These are phyloP conservation scores for Crematogaster levior DNA, from an alignment of 2,888 invertebrate species.

Conservation along the genomic window DNA sequence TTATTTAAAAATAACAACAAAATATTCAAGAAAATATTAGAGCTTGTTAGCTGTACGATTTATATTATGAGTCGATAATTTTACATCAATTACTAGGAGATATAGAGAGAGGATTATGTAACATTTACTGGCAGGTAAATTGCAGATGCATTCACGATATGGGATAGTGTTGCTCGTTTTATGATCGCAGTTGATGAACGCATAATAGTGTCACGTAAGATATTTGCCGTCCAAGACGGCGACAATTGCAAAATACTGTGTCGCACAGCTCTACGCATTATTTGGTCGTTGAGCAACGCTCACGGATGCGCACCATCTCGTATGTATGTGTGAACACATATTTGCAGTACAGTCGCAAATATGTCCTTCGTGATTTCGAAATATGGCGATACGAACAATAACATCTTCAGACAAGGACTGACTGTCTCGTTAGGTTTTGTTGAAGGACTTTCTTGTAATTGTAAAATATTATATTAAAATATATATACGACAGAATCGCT, in stretches of 20 bases:
- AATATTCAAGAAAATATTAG: background rate
- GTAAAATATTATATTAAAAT: background rate
- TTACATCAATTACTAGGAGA: background rate
- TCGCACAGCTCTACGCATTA: background rate
- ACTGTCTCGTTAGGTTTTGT: background rate
- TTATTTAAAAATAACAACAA: background rate
- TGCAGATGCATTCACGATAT: conserved; percentile 3
- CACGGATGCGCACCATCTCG: background rate
- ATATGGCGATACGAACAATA: background rate
- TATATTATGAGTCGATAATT: background rate
- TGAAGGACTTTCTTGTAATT: background rate
- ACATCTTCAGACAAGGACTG: background rate
- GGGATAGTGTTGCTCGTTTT: conserved; percentile 13
- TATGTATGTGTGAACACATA: background rate
- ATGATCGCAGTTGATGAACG: conserved; percentile 3
- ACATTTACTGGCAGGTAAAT: background rate
- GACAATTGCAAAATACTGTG: conserved; percentile 37
- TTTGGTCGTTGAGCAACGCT: conserved; percentile 11
- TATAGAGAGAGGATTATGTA: conserved; percentile 10
- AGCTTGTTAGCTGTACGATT: background rate
- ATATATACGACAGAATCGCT: background rate
- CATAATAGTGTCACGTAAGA: conserved; percentile 20
- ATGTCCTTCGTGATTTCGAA: conserved; percentile 15
- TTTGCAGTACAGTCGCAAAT: background rate
- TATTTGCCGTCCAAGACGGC: conserved; percentile 25